Conservation (phyloP, 2,888 invertebrate genomes). For the Lepetodrilus schrolli region DNA sequence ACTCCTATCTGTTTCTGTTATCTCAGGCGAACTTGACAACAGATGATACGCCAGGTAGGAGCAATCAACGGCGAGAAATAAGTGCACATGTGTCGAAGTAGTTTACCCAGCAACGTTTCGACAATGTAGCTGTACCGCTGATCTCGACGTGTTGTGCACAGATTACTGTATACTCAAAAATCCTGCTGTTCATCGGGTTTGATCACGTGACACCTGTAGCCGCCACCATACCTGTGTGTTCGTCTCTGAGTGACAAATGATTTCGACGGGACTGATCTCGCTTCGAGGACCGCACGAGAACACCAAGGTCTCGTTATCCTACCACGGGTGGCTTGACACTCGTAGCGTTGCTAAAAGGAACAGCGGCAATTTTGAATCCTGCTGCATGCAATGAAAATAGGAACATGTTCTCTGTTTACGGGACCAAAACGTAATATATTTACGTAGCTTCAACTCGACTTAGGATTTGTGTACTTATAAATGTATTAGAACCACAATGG, state of each 20-base stretch:
- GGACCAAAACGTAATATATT: too few species aligned
- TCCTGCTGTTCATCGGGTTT: not conserved
- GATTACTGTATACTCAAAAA: not conserved
- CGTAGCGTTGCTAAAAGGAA: too few species aligned
- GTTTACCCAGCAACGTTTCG: not conserved
- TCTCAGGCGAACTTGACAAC: not conserved
- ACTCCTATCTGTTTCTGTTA: not conserved
- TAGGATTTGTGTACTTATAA: too few species aligned
- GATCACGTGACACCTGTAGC: conserved; percentile 8
- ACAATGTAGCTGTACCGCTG: not conserved
- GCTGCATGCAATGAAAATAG: too few species aligned
- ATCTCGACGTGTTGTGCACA: conserved; percentile 1
- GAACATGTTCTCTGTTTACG: too few species aligned
- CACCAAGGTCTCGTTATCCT: too few species aligned
- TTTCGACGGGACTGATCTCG: too few species aligned
- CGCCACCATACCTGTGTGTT: not conserved
- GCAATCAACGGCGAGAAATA: not conserved
- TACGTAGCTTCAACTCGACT: too few species aligned
- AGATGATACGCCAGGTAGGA: not conserved
- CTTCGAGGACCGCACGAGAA: too few species aligned
- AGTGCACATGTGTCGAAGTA: not conserved
- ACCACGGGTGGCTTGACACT: too few species aligned
- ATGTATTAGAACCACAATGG: too few species aligned
- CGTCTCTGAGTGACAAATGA: not conserved
- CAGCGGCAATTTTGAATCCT: too few species aligned